Evolutionary conservation across 2,888 invertebrate genomes (phyloP), one percentile per base, ranked within the genome.

Genomic region (Protophormia terraenovae): DNA sequence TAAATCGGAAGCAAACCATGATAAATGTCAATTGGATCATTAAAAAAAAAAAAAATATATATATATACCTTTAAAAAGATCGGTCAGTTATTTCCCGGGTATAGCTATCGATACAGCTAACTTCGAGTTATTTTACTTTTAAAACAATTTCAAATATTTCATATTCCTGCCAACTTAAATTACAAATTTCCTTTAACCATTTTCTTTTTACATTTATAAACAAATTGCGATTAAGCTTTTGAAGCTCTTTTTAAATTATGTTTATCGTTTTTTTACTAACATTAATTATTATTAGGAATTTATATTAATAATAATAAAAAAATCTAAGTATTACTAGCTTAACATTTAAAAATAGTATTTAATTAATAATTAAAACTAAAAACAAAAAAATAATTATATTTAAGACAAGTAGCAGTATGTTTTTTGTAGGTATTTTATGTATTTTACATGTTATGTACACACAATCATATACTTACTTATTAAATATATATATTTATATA

Each of bases 241-340:
- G 29, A 82, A 82, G 81, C 38, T 45, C n/a, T 76, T 77, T 82
- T 62, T n/a, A n/a, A 32, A 78, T 62, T 47, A 77, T 75, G 73
- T 75, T 78, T 73, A 67, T 75, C 58, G 41, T 83, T 78, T 75
- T 73, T 41, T 58, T 41, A 73, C 16, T 29, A 24, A 62, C 62
- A 53, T 41, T 77, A 76, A 45, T 75, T 53, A 76, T 75, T 32
- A 72, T 69, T 47, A 79, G 69, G 67, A 67, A 83, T 89, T 90
- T 89, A 89, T 90, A 27, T 27, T 27, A 88, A 90, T 87, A 87
- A 53, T 62, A 55, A 45, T 72, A 72, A 55, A 72, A 66, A 29
- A 67, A 67, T 64, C 35, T 38, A 90, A 89, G 88, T 90, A 90
- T 89, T 90, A 89, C 87, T 89, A 90, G 89, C 86, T 83, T 84